Conservation (phyloP, 2,888 invertebrate species). For the Octodonta nipae region DNA sequence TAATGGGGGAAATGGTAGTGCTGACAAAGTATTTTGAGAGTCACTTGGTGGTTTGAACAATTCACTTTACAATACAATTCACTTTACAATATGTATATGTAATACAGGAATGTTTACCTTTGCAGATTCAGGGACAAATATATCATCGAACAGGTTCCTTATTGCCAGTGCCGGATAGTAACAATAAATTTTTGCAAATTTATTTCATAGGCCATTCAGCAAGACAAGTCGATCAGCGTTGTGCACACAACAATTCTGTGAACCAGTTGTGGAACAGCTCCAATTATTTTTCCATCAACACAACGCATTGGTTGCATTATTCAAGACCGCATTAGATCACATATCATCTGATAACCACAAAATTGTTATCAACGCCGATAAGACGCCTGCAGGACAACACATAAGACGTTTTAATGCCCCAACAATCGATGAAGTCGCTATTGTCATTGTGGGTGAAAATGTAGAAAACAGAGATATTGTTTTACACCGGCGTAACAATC, state of each 20-base stretch:
- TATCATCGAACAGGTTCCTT: neutral
- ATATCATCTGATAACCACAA: slow-evolving; percentile 17
- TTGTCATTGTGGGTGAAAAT: slow-evolving; percentile 7
- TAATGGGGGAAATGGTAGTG: too few species aligned
- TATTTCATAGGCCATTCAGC: slow-evolving; percentile 2
- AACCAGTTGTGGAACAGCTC: slow-evolving; percentile 11
- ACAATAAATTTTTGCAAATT: slow-evolving; percentile 3
- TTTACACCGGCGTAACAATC: slow-evolving; percentile 1
- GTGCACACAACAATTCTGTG: slow-evolving; percentile 7
- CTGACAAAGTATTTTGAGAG: too few species aligned
- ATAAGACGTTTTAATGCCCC: slow-evolving; percentile 27
- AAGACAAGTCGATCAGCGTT: slow-evolving; percentile 3
- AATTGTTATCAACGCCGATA: slow-evolving; percentile 27
- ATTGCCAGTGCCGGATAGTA: neutral
- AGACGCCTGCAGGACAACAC: slow-evolving; percentile 23
- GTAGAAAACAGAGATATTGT: slow-evolving; percentile 4
- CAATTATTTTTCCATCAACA: slow-evolving; percentile 17
- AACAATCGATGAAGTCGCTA: slow-evolving; percentile 27
- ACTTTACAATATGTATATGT: too few species aligned
- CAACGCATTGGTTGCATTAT: slow-evolving; percentile 22
- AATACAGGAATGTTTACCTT: too few species aligned
- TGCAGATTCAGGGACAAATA: slow-evolving; percentile 1
- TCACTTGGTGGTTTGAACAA: too few species aligned
- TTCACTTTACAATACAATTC: too few species aligned
- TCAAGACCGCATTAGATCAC: slow-evolving; percentile 21